A percentile compares a stretch with the other conserved stretches of the same genome.
phyloP scores from a whole-genome alignment of 2,113 vertebrate genomes.

The Rafetus swinhoei region DNA sequence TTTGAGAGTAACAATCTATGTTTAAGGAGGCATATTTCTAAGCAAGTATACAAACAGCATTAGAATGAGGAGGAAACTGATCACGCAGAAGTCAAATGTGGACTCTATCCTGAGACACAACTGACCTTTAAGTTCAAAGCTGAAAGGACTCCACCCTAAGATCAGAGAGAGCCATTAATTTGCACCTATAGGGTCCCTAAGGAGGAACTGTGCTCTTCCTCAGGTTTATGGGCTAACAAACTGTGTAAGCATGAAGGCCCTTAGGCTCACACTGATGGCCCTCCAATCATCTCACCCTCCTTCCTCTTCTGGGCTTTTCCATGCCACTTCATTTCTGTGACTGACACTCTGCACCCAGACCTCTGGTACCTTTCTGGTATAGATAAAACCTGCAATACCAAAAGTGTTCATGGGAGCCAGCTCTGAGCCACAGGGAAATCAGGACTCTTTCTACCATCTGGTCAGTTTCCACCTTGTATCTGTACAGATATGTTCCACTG shows the following conservation, averaged over 20 bases:
- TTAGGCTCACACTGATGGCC: not conserved
- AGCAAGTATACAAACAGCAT: not conserved
- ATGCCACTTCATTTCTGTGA: not conserved
- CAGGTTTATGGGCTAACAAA: not conserved
- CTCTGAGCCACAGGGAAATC: no score
- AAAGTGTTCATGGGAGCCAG: no score
- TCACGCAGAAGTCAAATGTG: slow-evolving; percentile 1
- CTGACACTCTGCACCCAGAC: not conserved
- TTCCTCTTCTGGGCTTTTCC: not conserved
- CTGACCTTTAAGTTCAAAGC: slow-evolving; percentile 10
- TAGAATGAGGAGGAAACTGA: not conserved
- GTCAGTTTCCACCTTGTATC: no score
- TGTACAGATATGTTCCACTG: no score
- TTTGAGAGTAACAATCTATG: not conserved
- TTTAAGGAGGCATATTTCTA: not conserved
- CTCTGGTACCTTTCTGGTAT: not conserved
- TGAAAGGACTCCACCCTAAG: not conserved
- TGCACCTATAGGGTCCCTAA: not conserved
- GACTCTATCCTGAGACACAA: slow-evolving; percentile 13
- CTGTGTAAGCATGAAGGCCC: not conserved
- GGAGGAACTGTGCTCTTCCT: not conserved
- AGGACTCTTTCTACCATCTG: no score
- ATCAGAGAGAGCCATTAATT: not conserved
- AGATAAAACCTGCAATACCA: no score
- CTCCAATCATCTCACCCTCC: not conserved